Evolutionary conservation across 2,888 invertebrate genomes (phyloP).

Genomic region (Quadroppia sp.): DNA sequence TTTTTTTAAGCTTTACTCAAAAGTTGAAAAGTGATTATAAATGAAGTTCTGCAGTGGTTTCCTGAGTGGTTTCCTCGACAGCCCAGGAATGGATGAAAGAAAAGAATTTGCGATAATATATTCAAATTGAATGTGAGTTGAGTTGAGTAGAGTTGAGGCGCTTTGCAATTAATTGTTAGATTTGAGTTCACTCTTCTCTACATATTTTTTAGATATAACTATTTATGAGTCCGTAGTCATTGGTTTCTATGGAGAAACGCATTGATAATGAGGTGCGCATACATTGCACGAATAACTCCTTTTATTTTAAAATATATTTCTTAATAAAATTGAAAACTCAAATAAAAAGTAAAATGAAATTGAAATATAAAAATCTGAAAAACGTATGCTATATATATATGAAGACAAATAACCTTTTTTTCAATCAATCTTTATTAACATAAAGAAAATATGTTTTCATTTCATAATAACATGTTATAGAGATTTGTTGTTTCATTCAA

Average conservation of each 20-base stretch:
- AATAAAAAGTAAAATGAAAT: background rate
- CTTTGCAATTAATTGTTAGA: conserved; percentile 13
- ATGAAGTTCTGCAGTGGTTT: too few relatives aligned
- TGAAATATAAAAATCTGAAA: background rate
- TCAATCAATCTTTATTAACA: background rate
- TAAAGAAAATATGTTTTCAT: background rate
- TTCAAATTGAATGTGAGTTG: conserved; percentile 25
- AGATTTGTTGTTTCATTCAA: background rate
- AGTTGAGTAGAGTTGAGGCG: background rate
- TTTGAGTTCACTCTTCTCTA: conserved; percentile 14
- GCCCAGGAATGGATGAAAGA: background rate
- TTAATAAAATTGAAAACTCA: background rate
- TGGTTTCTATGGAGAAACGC: conserved; percentile 13
- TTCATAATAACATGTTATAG: background rate
- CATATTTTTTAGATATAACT: background rate
- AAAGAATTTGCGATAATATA: conserved; percentile 17
- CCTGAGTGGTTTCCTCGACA: too few relatives aligned
- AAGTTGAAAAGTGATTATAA: too few relatives aligned
- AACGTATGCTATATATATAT: background rate
- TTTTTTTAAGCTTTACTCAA: too few relatives aligned
- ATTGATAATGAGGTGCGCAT: conserved; percentile 6
- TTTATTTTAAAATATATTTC: background rate
- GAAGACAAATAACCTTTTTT: background rate
- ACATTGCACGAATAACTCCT: background rate
- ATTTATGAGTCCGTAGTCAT: conserved; percentile 4